Evolutionary conservation across 2,888 invertebrate species (phyloP), one percentile per base, ranked within the genome.

Genomic region (Elgonia sp.): DNA sequence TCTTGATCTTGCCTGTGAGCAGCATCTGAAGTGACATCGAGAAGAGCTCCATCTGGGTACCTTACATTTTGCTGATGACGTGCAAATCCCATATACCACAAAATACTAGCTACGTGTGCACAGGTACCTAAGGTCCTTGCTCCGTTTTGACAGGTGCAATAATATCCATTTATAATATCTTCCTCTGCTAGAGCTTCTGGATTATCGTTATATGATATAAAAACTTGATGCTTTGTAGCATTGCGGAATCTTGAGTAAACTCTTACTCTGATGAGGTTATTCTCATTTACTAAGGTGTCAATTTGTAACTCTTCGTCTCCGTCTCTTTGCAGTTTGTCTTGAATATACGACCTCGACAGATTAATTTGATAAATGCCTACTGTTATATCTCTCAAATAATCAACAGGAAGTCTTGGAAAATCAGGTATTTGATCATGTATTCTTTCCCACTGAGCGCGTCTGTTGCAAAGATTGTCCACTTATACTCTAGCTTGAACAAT

Each of bases 401-500:
- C 37, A 10, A 87, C n/a, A 77, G 60, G 46, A 20, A 84, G 76
- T 62, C 53, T 18, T 29, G 55, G 84, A 63, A 84, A 80, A 50
- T 80, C 65, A 7, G 57, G 70, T 55, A 82, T 60, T 57, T 67
- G 53, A 20, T 84, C 7, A 21, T 29, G 63, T 20, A 84, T 20
- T 50, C 55, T 55, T 65, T 73, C 62, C 79, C 77, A 83, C 18
- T 39, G 60, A n/a, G 69, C 76, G 79, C 75, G 67, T 80, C 77
- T 86, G 18, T 50, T 79, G n/a, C 53, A 20, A 16, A 83, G 65
- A 62, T 84, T 62, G 16, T 86, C 46, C 18, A 16, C 60, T 73
- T 89, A 86, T 20, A 89, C 69, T 82, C 75, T 14, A 7, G 69
- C 84, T 60, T 86, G 84, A 12, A 84, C 76, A 9, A 29, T 4